Base-by-base conservation (phyloP, 2,888 invertebrate genomes). In the Heliconius erato region DNA sequence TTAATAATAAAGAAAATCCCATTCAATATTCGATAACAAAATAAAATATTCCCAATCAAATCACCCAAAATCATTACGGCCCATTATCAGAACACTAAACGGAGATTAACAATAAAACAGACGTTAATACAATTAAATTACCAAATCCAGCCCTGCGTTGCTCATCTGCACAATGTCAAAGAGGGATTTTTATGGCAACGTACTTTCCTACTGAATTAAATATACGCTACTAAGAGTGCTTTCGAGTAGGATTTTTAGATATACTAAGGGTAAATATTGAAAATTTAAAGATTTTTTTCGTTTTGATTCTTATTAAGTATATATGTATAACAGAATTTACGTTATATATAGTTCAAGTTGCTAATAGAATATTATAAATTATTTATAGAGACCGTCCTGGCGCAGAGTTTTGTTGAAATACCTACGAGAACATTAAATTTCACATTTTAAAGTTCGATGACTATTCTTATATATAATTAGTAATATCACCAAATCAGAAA, bases 101-200 rank as follows among this genome's bases (percentile, higher is more conserved):
- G 89, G 94, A 93, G 95, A 96, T 95, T 95, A 93, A 94, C 94
- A 92, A 93, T 95, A 94, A 95, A 95, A 93, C 90, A 92, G 92
- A 91, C 94, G 91, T 92, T 94, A 94, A 94, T 93, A 92, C 91
- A 94, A 95, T 95, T 92, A 93, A 93, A 94, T 94, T 94, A 93
- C 91, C 87, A 88, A 95, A 91, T 94, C 90, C 95, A 91, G 87
- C 93, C 94, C 95, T 94, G 94, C 90, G 86, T 86, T 91, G 88
- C 94, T 95, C 95, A 95, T 96, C 96, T 96, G 96, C 94, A 93
- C 95, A 95, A 94, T 93, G 94, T 96, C 96, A 93, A 32, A 63
- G 91, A 89, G 91, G 94, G 95, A 94, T 94, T 96, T 95, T 96
- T 96, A 96, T 95, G 94, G 94, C 91, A 91, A 93, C 94, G 93